Evolutionary conservation across 2,797 vertebrate genomes (phyloP).

Genomic region (Sparus aurata): DNA sequence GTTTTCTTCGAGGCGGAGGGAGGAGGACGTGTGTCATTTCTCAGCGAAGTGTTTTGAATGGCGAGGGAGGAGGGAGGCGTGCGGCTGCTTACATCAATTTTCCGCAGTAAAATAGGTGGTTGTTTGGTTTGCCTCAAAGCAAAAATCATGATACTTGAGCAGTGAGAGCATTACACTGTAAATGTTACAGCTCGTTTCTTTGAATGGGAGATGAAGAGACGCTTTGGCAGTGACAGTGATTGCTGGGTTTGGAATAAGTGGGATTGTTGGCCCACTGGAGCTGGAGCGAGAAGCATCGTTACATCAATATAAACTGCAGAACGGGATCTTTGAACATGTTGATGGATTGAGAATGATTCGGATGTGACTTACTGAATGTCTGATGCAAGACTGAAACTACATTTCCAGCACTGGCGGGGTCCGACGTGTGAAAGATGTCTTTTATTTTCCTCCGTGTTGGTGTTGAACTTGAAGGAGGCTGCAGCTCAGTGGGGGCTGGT

Average conservation of each 20-base stretch:
- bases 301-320: neutral
- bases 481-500: conserved; percentile 19
- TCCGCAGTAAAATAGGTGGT: conserved; percentile 10
- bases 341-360: neutral
- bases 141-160: conserved; percentile 25
- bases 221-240: conserved; percentile 32
- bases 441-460: neutral
- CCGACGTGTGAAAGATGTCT: neutral
- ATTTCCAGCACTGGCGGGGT: neutral
- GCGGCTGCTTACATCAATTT: conserved; percentile 8
- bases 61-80: conserved; percentile 7
- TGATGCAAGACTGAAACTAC: conserved; percentile 2
- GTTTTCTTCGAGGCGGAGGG: conserved; percentile 21
- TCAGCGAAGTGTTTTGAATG: conserved; percentile 33
- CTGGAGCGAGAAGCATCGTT: neutral
- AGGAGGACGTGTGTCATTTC: conserved; percentile 8
- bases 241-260: conserved; percentile 31
- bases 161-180: conserved; percentile 16
- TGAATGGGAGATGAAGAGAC: conserved; percentile 34
- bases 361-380: conserved; percentile 10
- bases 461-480: conserved; percentile 2
- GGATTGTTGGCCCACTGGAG: conserved; percentile 20
- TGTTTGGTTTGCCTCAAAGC: conserved; percentile 32
- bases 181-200: conserved; percentile 10
- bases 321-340: neutral